A percentile compares a stretch with the other conserved stretches of the same genome.
Conservation (phyloP, 2,888 invertebrate species). For the Eucera pruinosa region DNA sequence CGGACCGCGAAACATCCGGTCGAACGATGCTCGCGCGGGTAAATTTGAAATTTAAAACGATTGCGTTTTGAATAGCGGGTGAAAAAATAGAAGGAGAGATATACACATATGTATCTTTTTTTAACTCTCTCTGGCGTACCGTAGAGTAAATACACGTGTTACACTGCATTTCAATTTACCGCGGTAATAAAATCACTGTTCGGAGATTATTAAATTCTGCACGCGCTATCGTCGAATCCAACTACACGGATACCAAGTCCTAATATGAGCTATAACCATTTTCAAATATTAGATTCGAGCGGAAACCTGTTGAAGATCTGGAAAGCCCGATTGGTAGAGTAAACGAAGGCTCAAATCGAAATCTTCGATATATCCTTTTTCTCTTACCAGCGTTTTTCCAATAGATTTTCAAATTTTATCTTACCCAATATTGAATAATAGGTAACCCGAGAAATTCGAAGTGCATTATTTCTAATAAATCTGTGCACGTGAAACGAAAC, state of each 20-base stretch:
- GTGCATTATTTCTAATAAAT: constrained; percentile 20
- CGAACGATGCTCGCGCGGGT: constrained; percentile 4
- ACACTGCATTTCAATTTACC: background rate
- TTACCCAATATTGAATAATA: background rate
- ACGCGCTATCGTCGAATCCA: constrained; percentile 6
- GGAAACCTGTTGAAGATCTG: constrained; percentile 7
- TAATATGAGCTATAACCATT: background rate
- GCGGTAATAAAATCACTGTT: background rate
- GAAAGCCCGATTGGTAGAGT: background rate
- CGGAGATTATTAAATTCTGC: background rate
- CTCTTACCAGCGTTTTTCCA: background rate
- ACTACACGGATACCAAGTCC: background rate
- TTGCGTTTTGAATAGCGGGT: background rate
- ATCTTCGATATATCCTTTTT: background rate
- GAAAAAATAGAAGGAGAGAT: background rate
- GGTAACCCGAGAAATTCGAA: background rate
- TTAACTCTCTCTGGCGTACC: background rate
- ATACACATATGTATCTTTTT: background rate
- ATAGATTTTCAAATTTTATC: background rate
- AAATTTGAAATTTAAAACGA: constrained; percentile 16
- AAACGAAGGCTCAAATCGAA: background rate
- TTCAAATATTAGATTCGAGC: constrained; percentile 15
- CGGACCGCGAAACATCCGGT: constrained; percentile 5
- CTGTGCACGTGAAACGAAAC: too few species aligned
- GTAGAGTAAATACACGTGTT: background rate